Base-by-base conservation (phyloP, 1,140 invertebrate genomes). In the Danaus melanippus region DNA sequence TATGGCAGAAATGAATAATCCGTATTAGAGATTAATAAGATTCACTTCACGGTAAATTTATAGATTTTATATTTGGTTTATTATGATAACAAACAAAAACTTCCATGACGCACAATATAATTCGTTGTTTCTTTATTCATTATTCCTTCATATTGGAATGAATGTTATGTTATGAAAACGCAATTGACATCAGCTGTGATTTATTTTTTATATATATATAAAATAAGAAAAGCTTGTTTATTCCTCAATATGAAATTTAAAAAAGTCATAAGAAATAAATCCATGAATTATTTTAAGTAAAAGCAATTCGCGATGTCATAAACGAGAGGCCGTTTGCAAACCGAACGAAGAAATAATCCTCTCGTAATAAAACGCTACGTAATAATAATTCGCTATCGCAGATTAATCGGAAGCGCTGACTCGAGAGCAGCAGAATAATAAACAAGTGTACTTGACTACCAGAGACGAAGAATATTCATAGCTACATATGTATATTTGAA, bases 341-440 rank as follows among this genome's bases (percentile, higher is more conserved):
- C 42, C 43, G 10, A 17, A 42, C 40, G 12, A 10, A 15, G 21
- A 51, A 51, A 39, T 51, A 51, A 51, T 51, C 50, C 41, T 42
- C 40, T 51, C 43, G 9, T 42, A 50, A 50, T 50, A 43, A 51
- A 51, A 51, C 43, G 21, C 17, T 11, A 40, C 17, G 50, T 51
- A 51, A 51, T 51, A 51, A 51, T 51, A 51, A 51, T 51, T 51
- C 21, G 50, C 50, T 43, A 51, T 51, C 50, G 42, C 50, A 51
- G 50, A 51, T 51, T 51, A 51, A 51, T 51, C 50, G 50, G 50
- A 17, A 17, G 50, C 8, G 50, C 50, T 51, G 50, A 51, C 50
- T 51, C 50, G 17, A 51, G 50, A 12, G 50, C 41, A 12, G 39
- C 50, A 42, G 42, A 51, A 51, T 51, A 51, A 51, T 51, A 51